These are phyloP conservation scores for Agrotis puta DNA, from an alignment of 2,888 invertebrate genomes.

Conservation along the genomic window DNA sequence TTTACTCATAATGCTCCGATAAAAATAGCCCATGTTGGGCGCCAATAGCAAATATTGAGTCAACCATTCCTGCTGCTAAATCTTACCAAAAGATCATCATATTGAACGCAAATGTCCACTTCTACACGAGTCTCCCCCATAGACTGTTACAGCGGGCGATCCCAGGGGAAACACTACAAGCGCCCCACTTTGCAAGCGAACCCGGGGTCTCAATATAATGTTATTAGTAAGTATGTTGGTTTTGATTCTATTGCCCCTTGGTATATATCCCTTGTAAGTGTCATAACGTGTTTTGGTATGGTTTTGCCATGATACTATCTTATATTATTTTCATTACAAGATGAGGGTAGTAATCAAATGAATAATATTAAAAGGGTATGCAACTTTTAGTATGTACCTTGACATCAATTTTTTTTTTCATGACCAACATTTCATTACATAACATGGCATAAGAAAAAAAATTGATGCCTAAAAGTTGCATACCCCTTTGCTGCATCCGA, in stretches of 20 bases:
- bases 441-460: too few relatives aligned
- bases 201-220: constrained; percentile 38
- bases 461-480: too few relatives aligned
- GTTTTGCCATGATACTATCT: constrained; percentile 5
- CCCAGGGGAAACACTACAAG: constrained; percentile 53
- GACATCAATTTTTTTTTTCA: too few relatives aligned
- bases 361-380: constrained; percentile 2
- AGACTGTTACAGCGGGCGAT: constrained; percentile 12
- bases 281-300: constrained; percentile 41
- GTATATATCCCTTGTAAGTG: constrained; percentile 24
- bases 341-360: constrained; percentile 6
- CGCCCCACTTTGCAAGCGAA: constrained; percentile 37
- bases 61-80: not conserved
- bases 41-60: constrained; percentile 3
- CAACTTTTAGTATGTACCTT: too few relatives aligned
- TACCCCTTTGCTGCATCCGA: too few relatives aligned
- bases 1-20: not conserved
- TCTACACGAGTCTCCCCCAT: constrained; percentile 30
- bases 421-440: too few relatives aligned
- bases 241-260: constrained; percentile 46
- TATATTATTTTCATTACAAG: constrained; percentile 1
- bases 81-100: constrained; percentile 42
- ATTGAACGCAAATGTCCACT: constrained; percentile 41
- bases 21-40: not conserved
- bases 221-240: constrained; percentile 45